Conservation (phyloP, 2,888 invertebrate species). For the Chymomyza amoena region DNA sequence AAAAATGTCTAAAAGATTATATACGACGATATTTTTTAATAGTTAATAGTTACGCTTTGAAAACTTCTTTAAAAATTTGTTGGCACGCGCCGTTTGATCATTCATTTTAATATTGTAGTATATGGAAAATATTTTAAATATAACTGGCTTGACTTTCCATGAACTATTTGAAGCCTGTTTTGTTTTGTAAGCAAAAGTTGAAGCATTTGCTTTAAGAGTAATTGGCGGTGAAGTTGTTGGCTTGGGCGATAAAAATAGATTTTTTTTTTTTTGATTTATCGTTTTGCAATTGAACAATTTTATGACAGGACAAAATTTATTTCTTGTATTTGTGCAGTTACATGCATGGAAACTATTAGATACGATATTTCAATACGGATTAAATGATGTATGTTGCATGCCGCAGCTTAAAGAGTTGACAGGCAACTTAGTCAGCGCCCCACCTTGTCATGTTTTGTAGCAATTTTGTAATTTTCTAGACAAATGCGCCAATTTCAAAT, state of each 20-base stretch:
- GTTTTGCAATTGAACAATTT: background rate
- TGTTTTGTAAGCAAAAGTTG: background rate
- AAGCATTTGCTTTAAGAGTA: constrained; percentile 5
- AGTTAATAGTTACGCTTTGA: too few relatives aligned
- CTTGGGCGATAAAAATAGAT: background rate
- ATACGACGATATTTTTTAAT: too few relatives aligned
- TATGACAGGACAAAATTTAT: background rate
- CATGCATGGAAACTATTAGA: background rate
- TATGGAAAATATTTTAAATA: background rate
- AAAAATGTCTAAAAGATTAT: too few relatives aligned
- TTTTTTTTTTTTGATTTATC: background rate
- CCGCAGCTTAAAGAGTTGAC: background rate
- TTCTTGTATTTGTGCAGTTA: background rate
- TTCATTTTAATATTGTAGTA: background rate
- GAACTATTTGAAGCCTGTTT: background rate
- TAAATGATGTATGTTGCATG: background rate
- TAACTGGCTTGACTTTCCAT: background rate
- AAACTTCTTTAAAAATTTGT: too few relatives aligned
- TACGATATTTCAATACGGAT: background rate
- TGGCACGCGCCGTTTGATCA: too few relatives aligned
- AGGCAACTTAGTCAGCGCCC: background rate
- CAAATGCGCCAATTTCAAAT: constrained; percentile 4
- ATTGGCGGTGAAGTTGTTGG: constrained; percentile 26
- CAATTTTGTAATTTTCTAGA: constrained; percentile 20
- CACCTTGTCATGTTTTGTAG: background rate